Base-by-base conservation (phyloP, 2,888 invertebrate genomes). In the Mystacides longicornis region DNA sequence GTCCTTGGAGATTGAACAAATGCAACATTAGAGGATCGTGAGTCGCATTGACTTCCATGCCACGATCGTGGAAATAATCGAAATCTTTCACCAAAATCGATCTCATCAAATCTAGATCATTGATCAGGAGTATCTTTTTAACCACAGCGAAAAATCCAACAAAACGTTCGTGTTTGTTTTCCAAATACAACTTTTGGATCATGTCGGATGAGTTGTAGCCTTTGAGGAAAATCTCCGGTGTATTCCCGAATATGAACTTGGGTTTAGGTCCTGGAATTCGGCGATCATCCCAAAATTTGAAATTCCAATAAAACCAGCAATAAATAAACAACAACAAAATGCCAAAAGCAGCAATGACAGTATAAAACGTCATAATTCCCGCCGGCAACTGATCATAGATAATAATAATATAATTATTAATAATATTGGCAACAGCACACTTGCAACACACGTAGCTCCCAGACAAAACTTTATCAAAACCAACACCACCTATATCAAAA, bases 191-290 rank as follows among this genome's bases (percentile, higher is more conserved):
- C 18, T 63, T 45, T 61, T 63, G n/a, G 14, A 53, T 37, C 5
- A 23, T 11, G 5, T 45, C 46, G 1, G 55, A 57, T 1, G 49
- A n/a, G 18, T 23, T 37, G 5, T 27, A 14, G 33, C 51, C 19
- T 33, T 54, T 2, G 20, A 74, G 73, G 2, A 81, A 72, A 5
- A 83, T 79, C 21, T 74, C 69, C 31, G 70, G 70, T 61, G 85
- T 70, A 58, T 82, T 80, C 0, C 87, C 87, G 63, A 82, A 84
- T 0, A 84, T 81, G 58, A 85, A 79, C n/a, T 66, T 65, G 0
- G 82, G 80, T n/a, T 72, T 67, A 0, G 81, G 76, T 31, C 78
- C 78, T 0, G 71, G 69, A 4, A 86, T 77, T 9, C 80, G 79
- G 63, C 71, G 74, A 50, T 72, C 74, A 33, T 74, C 68, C 86